Evolutionary conservation across 2,888 invertebrate species (phyloP), one percentile per base, ranked within the genome.

Genomic region (Aporophyla lueneburgensis): DNA sequence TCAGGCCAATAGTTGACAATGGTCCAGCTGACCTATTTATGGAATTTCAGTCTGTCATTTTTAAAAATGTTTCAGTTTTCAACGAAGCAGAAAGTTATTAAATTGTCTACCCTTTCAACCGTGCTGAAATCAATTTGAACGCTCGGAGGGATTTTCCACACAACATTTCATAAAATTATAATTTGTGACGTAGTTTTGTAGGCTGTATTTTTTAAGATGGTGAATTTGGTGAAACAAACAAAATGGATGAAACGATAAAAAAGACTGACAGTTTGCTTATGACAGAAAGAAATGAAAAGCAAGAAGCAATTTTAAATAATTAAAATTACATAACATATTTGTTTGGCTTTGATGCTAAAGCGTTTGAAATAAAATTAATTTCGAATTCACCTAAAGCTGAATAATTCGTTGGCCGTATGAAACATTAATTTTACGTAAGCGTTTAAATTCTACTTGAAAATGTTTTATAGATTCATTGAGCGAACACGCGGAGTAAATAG

Each of bases 1-100:
- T 24, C 12, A 65, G 84, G 71, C 1, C 68, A 71, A 27, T 61
- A 14, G 16, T 54, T n/a, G 10, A 84, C 65, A 71, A 66, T 74
- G 61, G n/a, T 40, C 12, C 63, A 46, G 21, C 43, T 69, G 82
- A 74, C 82, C 77, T 85, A 62, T 58, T 61, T 54, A 40, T 5
- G 12, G 5, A 61, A 46, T 62, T 71, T 54, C 33, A 61, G 40
- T 43, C 4, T 56, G 21, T 53, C 6, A 63, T 33, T 73, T 59
- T 70, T n/a, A n/a, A 49, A 66, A 77, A 71, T 65, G 24, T 56
- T 69, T 65, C 61, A 77, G 49, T 51, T 76, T 63, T 24, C 27
- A 61, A 53, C 14, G 46, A 63, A 54, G 46, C 19, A 19, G 54
- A 62, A 14, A 51, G 24, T 71, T 61, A 66, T 80, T 21, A 27